These are phyloP conservation scores for Coilia nasus DNA, from an alignment of 2,797 vertebrate species.

Conservation along the genomic window DNA sequence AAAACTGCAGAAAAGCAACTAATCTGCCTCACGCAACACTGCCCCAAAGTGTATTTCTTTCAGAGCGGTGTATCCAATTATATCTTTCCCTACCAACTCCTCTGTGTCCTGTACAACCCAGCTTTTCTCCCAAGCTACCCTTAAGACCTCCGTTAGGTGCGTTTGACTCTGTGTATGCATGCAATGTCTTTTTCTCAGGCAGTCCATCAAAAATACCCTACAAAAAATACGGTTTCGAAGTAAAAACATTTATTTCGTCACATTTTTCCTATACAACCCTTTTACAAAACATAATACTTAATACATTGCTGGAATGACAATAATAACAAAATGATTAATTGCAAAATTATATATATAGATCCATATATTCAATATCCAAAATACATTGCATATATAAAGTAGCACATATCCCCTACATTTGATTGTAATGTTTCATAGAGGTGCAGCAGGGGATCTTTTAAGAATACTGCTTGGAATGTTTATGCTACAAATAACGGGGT, in stretches of 20 bases:
- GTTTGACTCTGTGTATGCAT: not conserved
- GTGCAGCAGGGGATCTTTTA: slow-evolving; percentile 63
- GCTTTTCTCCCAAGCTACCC: not conserved
- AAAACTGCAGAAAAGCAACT: slow-evolving; percentile 8
- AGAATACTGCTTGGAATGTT: slow-evolving; percentile 66
- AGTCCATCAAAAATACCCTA: slow-evolving; percentile 3
- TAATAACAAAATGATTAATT: slow-evolving; percentile 83
- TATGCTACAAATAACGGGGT: slow-evolving; percentile 24
- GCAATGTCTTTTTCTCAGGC: not conserved
- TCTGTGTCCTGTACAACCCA: not conserved
- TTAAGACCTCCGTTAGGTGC: not conserved
- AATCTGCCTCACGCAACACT: not conserved
- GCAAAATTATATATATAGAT: slow-evolving; percentile 91
- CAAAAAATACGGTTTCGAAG: slow-evolving; percentile 62
- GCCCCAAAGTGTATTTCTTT: not conserved
- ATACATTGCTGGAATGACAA: slow-evolving; percentile 82
- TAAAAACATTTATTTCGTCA: slow-evolving; percentile 90
- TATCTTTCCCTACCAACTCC: not conserved
- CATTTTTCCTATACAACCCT: slow-evolving; percentile 87
- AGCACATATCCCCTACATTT: slow-evolving; percentile 80
- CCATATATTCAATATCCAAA: slow-evolving; percentile 89
- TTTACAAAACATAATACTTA: slow-evolving; percentile 85
- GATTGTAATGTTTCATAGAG: slow-evolving; percentile 71
- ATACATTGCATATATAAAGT: slow-evolving; percentile 94
- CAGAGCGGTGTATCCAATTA: not conserved